These are phyloP conservation scores for Pteronotus mesoamericanus DNA, from an alignment of 2,797 vertebrate genomes.

Conservation along the genomic window DNA sequence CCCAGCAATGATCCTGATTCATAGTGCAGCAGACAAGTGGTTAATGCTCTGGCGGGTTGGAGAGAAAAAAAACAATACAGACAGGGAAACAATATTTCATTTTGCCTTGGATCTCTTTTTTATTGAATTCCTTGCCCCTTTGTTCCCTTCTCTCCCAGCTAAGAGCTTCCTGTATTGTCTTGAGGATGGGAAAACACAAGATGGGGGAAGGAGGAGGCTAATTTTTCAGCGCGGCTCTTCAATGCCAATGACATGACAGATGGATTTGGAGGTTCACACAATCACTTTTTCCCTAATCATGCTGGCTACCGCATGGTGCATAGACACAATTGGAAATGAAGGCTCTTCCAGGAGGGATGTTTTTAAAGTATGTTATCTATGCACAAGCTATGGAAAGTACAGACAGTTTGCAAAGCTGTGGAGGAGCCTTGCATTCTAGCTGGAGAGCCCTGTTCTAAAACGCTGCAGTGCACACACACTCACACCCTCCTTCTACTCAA, in stretches of 20 bases:
- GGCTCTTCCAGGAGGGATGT: slow-evolving; percentile 40
- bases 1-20: background rate
- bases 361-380: slow-evolving; percentile 22
- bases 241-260: slow-evolving; percentile 57
- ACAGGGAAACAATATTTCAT: slow-evolving; percentile 69
- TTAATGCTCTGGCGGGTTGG: slow-evolving; percentile 18
- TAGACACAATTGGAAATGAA: slow-evolving; percentile 60
- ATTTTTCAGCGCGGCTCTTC: slow-evolving; percentile 65
- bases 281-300: slow-evolving; percentile 53
- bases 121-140: slow-evolving; percentile 70
- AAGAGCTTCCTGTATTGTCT: slow-evolving; percentile 55
- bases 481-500: background rate
- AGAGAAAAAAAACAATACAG: slow-evolving; percentile 40
- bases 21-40: slow-evolving; percentile 41
- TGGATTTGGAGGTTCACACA: slow-evolving; percentile 61
- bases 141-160: slow-evolving; percentile 56
- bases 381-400: background rate
- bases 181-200: slow-evolving; percentile 56
- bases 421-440: slow-evolving; percentile 15
- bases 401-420: background rate
- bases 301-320: slow-evolving; percentile 37
- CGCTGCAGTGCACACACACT: background rate
- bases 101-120: slow-evolving; percentile 67
- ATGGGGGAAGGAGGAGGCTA: slow-evolving; percentile 24
- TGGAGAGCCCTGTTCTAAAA: background rate